Evolutionary conservation across 2,797 vertebrate genomes (phyloP).

Genomic region (Oreonectes daqikongensis): DNA sequence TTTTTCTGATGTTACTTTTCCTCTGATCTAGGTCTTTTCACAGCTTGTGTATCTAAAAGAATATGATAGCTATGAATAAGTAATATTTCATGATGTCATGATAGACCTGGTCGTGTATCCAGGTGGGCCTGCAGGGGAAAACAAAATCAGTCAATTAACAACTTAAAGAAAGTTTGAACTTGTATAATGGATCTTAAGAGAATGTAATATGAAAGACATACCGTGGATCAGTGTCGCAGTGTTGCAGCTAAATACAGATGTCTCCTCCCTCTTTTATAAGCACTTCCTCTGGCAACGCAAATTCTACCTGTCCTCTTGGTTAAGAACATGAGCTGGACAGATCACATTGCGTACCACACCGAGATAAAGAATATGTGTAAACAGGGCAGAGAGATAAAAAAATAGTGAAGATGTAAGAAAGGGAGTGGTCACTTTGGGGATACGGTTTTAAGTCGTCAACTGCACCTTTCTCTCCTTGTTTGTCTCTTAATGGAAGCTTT

Average conservation of each 20-base stretch:
- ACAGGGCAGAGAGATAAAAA: background rate
- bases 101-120: slow-evolving; percentile 18
- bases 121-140: slow-evolving; percentile 40
- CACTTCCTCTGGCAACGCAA: slow-evolving; percentile 59
- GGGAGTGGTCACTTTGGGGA: background rate
- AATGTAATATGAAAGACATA: background rate
- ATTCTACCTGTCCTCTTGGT: slow-evolving; percentile 35
- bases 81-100: slow-evolving; percentile 33
- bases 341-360: slow-evolving; percentile 51
- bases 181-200: slow-evolving; percentile 2
- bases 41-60: slow-evolving; percentile 83
- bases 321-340: slow-evolving; percentile 57
- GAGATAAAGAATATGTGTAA: slow-evolving; percentile 3
- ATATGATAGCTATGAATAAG: background rate
- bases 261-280: slow-evolving; percentile 48
- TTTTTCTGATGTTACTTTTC: slow-evolving; percentile 90
- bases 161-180: slow-evolving; percentile 51
- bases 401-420: background rate
- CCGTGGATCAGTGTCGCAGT: slow-evolving; percentile 45
- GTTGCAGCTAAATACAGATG: slow-evolving; percentile 50
- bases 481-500: slow-evolving; percentile 12
- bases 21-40: slow-evolving; percentile 98
- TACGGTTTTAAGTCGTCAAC: slow-evolving; percentile 12
- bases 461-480: background rate
- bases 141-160: slow-evolving; percentile 38